A percentile compares a stretch with the other conserved stretches of the same genome.
These are phyloP conservation scores for Urocolius indicus DNA, from an alignment of 2,113 vertebrate species.

Conservation along the genomic window DNA sequence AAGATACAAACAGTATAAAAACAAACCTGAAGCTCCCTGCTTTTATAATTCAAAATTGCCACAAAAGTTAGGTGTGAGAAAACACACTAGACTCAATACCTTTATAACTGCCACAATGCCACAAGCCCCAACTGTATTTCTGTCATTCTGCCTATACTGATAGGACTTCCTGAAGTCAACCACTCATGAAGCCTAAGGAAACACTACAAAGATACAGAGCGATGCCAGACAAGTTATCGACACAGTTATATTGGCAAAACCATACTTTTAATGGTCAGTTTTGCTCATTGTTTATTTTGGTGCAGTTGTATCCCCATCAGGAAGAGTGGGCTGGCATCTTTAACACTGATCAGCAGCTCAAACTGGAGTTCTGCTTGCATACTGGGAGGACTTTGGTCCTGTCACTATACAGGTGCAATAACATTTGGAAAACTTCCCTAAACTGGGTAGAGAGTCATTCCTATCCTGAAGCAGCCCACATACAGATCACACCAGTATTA, in stretches of 20 bases:
- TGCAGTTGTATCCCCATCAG: neutral
- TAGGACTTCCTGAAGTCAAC: rapidly evolving
- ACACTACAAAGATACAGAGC: rapidly evolving
- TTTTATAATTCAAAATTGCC: neutral
- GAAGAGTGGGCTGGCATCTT: neutral
- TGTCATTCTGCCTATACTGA: neutral
- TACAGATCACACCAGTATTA: neutral
- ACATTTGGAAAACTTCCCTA: neutral
- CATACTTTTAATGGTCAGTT: neutral
- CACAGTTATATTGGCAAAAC: neutral
- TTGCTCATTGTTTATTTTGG: neutral
- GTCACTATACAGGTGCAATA: neutral
- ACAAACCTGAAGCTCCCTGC: neutral
- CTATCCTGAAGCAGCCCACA: neutral
- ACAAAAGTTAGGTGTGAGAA: neutral
- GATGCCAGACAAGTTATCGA: neutral
- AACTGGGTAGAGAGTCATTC: neutral
- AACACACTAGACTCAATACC: neutral
- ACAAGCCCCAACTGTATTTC: rapidly evolving
- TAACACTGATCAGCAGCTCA: neutral
- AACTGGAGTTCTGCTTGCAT: rapidly evolving
- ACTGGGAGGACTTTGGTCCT: neutral
- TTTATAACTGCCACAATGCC: neutral
- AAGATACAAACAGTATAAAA: neutral
- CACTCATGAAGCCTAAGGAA: neutral